phyloP scores from a whole-genome alignment of 2,113 vertebrate genomes.

The Chloropsis hardwickii region DNA sequence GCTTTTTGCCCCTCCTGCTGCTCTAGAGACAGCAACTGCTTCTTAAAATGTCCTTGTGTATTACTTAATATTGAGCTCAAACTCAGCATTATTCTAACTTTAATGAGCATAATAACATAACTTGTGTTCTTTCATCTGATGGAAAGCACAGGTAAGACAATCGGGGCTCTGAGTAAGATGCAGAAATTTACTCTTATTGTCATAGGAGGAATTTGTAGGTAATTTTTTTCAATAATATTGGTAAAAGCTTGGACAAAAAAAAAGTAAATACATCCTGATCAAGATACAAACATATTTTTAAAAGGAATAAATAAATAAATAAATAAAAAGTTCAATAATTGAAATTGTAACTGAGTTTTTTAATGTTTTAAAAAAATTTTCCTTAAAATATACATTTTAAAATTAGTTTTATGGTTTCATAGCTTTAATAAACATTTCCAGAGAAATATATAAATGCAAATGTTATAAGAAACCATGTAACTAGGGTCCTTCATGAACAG shows the following conservation, averaged over 20 bases:
- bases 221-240: neutral
- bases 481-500: neutral
- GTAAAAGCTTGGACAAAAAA: neutral
- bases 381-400: neutral
- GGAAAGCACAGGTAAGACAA: neutral
- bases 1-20: neutral
- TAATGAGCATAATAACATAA: neutral
- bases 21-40: neutral
- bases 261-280: neutral
- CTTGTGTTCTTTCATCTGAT: neutral
- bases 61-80: neutral
- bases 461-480: neutral
- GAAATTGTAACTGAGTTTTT: fast-evolving
- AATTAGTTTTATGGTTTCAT: neutral
- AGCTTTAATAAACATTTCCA: neutral
- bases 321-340: neutral
- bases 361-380: neutral
- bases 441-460: neutral
- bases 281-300: neutral
- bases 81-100: neutral
- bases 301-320: neutral
- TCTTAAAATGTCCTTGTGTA: neutral
- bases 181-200: neutral
- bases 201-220: neutral
- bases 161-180: neutral